Conservation (phyloP, 2,113 vertebrate genomes). For the Grammatotria lemairii region DNA sequence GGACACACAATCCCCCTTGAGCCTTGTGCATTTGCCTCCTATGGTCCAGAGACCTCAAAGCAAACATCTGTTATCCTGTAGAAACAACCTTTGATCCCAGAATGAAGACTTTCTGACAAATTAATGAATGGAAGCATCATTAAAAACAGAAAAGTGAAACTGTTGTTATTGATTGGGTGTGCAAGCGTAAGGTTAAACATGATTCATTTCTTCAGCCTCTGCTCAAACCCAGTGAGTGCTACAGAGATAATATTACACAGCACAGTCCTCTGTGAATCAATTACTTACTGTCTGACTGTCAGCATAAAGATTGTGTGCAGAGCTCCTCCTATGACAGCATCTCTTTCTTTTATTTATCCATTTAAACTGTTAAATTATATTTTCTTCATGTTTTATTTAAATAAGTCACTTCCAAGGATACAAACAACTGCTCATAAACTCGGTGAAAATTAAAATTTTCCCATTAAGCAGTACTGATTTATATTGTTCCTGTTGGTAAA, state of each 20-base stretch:
- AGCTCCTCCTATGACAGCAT: not conserved
- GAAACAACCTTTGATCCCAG: conserved; percentile 54
- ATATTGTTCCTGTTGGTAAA: not conserved
- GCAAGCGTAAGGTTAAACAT: conserved; percentile 1
- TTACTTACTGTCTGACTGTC: not conserved
- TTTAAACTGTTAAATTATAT: not conserved
- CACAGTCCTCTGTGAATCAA: not conserved
- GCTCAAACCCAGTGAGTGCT: not conserved
- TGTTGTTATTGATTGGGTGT: conserved; percentile 16
- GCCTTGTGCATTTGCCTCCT: conserved; percentile 17
- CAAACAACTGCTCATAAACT: not conserved
- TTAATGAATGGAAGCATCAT: conserved; percentile 24
- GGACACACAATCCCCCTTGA: conserved; percentile 37
- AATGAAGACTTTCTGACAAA: conserved; percentile 16
- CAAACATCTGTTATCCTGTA: conserved; percentile 52
- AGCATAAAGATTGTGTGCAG: not conserved
- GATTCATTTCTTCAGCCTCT: conserved; percentile 16
- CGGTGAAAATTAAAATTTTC: not conserved
- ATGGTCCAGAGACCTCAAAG: conserved; percentile 29
- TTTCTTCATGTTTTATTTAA: not conserved
- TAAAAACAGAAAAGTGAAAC: conserved; percentile 1
- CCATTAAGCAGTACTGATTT: not conserved
- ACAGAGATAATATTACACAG: not conserved
- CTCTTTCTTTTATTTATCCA: not conserved
- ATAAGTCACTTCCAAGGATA: not conserved